These are phyloP conservation scores for Laspeyria flexula DNA, from an alignment of 2,888 invertebrate species.

Conservation along the genomic window DNA sequence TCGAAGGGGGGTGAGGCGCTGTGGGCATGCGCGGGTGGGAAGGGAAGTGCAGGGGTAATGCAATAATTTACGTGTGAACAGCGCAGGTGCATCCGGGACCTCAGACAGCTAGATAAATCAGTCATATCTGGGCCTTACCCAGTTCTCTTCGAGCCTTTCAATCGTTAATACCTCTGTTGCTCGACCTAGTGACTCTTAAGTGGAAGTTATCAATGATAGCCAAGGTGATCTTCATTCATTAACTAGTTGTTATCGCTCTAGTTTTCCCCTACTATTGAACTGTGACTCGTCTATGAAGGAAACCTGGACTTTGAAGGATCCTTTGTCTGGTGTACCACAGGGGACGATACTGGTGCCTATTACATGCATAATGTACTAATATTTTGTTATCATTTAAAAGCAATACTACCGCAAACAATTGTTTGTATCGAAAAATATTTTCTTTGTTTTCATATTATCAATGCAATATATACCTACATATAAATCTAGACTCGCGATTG, in stretches of 20 bases:
- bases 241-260: slow-evolving; percentile 10
- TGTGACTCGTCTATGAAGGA: background rate
- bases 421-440: background rate
- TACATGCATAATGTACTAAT: background rate
- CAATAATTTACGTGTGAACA: slow-evolving; percentile 63
- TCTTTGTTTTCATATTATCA: slow-evolving; percentile 1
- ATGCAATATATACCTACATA: background rate
- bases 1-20: slow-evolving; percentile 20
- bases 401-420: background rate
- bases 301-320: background rate
- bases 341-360: background rate
- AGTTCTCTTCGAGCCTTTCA: slow-evolving; percentile 20
- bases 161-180: slow-evolving; percentile 12
- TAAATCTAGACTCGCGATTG: background rate
- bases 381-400: slow-evolving; percentile 3
- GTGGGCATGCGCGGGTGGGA: slow-evolving; percentile 26
- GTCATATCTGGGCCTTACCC: slow-evolving; percentile 35
- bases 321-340: background rate
- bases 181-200: slow-evolving; percentile 20
- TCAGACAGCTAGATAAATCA: slow-evolving; percentile 18
- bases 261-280: background rate
- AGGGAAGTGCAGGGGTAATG: slow-evolving; percentile 42
- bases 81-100: slow-evolving; percentile 76
- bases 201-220: slow-evolving; percentile 32
- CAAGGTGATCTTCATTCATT: slow-evolving; percentile 39